Conservation (phyloP, 2,113 vertebrate species). For the Corvus moneduloides region DNA sequence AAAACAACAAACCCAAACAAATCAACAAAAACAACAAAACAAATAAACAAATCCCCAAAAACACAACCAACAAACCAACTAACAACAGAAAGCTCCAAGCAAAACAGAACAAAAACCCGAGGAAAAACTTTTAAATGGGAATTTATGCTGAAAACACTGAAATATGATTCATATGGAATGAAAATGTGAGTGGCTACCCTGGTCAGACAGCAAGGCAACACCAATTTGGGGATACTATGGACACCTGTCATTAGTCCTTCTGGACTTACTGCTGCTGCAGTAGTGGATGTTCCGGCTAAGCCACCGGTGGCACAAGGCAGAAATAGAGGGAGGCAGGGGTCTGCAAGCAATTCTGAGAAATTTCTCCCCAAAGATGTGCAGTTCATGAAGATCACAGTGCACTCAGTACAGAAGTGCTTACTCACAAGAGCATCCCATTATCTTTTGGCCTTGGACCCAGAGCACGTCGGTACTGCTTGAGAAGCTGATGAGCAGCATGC, state of each 20-base stretch:
- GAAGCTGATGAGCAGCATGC: not conserved
- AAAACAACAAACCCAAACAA: not conserved
- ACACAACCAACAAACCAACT: fast-evolving
- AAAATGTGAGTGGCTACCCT: not conserved
- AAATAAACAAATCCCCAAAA: not conserved
- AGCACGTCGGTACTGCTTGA: not conserved
- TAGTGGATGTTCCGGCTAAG: not conserved
- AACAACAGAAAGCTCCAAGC: not conserved
- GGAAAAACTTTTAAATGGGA: not conserved
- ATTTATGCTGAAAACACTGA: not conserved
- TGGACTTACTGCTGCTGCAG: not conserved
- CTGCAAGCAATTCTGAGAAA: not conserved
- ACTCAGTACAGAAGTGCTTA: not conserved
- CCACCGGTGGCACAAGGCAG: not conserved
- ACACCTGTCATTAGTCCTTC: not conserved
- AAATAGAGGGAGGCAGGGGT: not conserved
- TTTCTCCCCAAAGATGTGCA: not conserved
- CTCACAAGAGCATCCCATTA: not conserved
- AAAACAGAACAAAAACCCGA: not conserved
- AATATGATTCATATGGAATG: not conserved
- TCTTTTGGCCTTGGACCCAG: not conserved
- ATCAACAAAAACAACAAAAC: not conserved
- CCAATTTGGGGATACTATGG: not conserved
- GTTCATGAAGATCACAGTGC: not conserved
- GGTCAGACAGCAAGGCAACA: not conserved